Evolutionary conservation across 2,797 vertebrate species (phyloP), one percentile per base, ranked within the genome.

Genomic region (Triplophysa yarkandensis): DNA sequence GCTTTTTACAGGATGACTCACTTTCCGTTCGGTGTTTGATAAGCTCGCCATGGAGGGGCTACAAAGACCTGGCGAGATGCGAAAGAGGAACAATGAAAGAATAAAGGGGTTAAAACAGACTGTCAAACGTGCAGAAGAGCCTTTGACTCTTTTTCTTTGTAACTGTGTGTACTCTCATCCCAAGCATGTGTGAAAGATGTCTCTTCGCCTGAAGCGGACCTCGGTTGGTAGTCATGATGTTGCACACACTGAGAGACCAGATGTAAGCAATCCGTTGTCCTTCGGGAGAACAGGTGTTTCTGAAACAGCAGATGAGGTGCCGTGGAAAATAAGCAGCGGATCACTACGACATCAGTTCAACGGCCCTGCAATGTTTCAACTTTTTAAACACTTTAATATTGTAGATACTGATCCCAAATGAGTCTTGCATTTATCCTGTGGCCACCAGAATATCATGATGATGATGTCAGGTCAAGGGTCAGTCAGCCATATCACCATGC

Each of bases 281-380:
- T 68, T 44, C 21, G 41, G 62, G 48, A 68, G 28, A 66, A 23
- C 54, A 17, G 41, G 30, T 63, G 50, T 52, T 65, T 39, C 60
- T 48, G 44, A 41, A 60, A 28, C n/a, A 58, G 44, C 50, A 2
- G 30, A 65, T 39, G 50, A 67, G 64, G 39, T 46, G 48, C 46
- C 32, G 44, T 69, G 46, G 75, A 68, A 66, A 60, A 19, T 5
- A 27, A 34, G 32, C 58, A 13, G 36, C 8, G 58, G 58, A 34
- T 72, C 48, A 48, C 34, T 36, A 17, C 68, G 2, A 70, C 61
- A 28, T 64, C 21, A 48, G 63, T 41, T 52, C 23, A 4, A 3
- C 4, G 13, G 2, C 46, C 54, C 30, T 58, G 55, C 30, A 58
- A 32, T 32, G 55, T 58, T 17, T 30, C 39, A 36, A 39, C 21